These are phyloP conservation scores for Willisornis vidua DNA, from an alignment of 2,113 vertebrate species.

Conservation along the genomic window DNA sequence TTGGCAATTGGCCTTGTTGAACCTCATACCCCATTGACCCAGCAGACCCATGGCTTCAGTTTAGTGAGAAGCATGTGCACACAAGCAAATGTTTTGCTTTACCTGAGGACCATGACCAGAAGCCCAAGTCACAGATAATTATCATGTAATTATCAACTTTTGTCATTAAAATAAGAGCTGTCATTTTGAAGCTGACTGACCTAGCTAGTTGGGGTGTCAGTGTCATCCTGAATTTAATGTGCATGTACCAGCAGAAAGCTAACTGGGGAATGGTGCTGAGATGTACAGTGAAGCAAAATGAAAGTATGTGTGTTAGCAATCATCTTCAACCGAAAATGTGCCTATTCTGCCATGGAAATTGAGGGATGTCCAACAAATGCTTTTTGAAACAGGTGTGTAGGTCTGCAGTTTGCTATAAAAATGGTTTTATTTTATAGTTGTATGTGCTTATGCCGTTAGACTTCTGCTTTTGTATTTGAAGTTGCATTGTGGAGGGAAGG, in stretches of 20 bases:
- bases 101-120: not conserved
- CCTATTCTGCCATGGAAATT: not conserved
- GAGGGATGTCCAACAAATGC: not conserved
- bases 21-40: not conserved
- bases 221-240: not conserved
- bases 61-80: not conserved
- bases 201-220: not conserved
- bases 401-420: not conserved
- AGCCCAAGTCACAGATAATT: not conserved
- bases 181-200: not conserved
- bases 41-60: not conserved
- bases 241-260: not conserved
- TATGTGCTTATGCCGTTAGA: not conserved
- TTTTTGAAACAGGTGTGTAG: not conserved
- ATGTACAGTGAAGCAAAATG: not conserved
- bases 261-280: not conserved
- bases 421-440: not conserved
- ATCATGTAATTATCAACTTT: not conserved
- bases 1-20: not conserved
- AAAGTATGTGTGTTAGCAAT: not conserved
- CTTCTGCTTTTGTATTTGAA: not conserved
- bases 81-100: not conserved
- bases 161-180: not conserved
- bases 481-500: accelerated
- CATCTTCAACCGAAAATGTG: not conserved